Base-by-base conservation (phyloP, 2,797 vertebrate genomes). In the Strix occidentalis region DNA sequence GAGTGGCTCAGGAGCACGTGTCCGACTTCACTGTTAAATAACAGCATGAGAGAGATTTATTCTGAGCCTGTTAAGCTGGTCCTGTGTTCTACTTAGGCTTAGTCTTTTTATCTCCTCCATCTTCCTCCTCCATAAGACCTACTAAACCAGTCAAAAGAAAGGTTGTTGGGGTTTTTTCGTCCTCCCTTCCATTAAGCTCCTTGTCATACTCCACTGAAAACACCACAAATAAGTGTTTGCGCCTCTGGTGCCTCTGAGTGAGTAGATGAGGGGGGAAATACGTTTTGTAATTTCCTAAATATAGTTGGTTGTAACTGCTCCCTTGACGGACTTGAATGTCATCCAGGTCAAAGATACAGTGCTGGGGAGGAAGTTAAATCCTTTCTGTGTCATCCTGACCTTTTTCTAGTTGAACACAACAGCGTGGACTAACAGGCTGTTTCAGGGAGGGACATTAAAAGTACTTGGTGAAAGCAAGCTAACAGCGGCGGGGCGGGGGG, bases 41-140 rank as follows among this genome's bases (percentile, higher is more conserved):
- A 87, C 77, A 92, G 84, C 90, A 43, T 69, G 56, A 71, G 65
- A 13, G 75, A 91, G 91, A 23, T 87, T 91, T 95, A 87, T 54
- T 65, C 87, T 87, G 90, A 96, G 92, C 89, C 86, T 84, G 83
- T 57, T 95, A 82, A 86, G 92, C 92, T 86, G 87, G 80, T 84
- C 83, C 75, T 89, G 70, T 92, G 80, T 39, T 89, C 93, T 65
- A 41, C 76, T 89, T 83, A 57, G 35, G 72, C 78, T 91, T 90
- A 93, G 85, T 64, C 72, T 74, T 84, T 94, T 93, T 94, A 96
- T 90, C 93, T 45, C 94, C 76, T 69, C 60, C 83, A 85, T 87
- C 86, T 69, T 60, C 77, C 66, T 92, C 69, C 45, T 72, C 72
- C 29, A 1, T 72, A 79, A 91, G 69, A 64, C 54, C 43, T 45